These are phyloP conservation scores for Pagrus major DNA, from an alignment of 2,113 vertebrate species.

Conservation along the genomic window DNA sequence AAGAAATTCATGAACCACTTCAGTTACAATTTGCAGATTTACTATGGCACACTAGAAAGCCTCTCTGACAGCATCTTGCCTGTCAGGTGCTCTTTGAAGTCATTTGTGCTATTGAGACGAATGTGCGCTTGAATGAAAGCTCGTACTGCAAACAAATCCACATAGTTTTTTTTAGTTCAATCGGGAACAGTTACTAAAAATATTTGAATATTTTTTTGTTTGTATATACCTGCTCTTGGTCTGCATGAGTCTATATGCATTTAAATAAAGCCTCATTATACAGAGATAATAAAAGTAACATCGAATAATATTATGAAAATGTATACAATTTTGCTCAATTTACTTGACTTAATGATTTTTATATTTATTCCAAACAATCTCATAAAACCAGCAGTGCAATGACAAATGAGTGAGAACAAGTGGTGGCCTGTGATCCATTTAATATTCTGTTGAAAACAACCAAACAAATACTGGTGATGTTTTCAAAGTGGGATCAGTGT, in stretches of 20 bases:
- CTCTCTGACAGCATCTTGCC: slow-evolving; percentile 33
- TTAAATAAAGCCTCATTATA: slow-evolving; percentile 25
- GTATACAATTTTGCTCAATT: not conserved
- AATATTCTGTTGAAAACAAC: slow-evolving; percentile 70
- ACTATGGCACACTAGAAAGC: slow-evolving; percentile 35
- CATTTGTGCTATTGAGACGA: slow-evolving; percentile 37
- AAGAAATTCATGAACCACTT: slow-evolving; percentile 47
- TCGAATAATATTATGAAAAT: slow-evolving; percentile 14
- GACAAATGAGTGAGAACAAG: slow-evolving; percentile 48
- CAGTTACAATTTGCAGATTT: slow-evolving; percentile 40
- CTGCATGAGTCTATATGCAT: not conserved
- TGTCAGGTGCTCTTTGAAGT: slow-evolving; percentile 57
- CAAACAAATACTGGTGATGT: slow-evolving; percentile 72
- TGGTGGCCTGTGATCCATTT: slow-evolving; percentile 36
- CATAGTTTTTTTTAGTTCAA: slow-evolving; percentile 42
- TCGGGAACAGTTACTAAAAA: slow-evolving; percentile 45
- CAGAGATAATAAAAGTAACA: not conserved
- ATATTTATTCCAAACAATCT: slow-evolving; percentile 27
- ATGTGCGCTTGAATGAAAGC: slow-evolving; percentile 39
- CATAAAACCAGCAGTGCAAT: slow-evolving; percentile 10
- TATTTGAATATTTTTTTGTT: slow-evolving; percentile 45
- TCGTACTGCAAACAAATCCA: slow-evolving; percentile 31
- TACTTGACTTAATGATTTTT: slow-evolving; percentile 17
- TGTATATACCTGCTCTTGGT: not conserved
- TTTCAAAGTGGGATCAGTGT: slow-evolving; percentile 76